Conservation (phyloP, 2,113 vertebrate genomes). For the Eptatretus burgeri region DNA sequence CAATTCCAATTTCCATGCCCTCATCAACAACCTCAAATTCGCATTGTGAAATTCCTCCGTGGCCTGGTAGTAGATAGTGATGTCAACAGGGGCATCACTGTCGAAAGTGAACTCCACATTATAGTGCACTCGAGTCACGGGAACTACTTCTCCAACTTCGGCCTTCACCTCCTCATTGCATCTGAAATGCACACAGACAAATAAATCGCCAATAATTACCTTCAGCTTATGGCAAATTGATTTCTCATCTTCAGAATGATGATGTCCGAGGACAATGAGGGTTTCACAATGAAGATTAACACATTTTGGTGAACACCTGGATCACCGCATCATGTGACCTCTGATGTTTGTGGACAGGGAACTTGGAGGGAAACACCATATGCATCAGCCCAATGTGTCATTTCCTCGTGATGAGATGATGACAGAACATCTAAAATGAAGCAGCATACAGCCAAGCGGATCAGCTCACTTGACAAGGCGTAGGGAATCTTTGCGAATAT, state of each 20-base stretch:
- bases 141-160: constrained; percentile 29
- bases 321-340: too few species aligned
- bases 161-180: constrained; percentile 72
- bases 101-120: constrained; percentile 92
- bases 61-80: constrained; percentile 93
- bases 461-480: constrained; percentile 47
- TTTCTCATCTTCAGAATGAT: too few species aligned
- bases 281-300: too few species aligned
- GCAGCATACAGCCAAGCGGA: background rate
- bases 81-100: constrained; percentile 54
- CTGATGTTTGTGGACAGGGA: too few species aligned
- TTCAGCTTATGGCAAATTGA: too few species aligned
- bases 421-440: background rate
- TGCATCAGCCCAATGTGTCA: background rate
- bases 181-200: constrained; percentile 15
- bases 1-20: background rate
- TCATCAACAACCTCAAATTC: constrained; percentile 38
- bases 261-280: too few species aligned
- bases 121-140: constrained; percentile 55
- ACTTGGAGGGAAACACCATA: too few species aligned
- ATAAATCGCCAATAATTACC: background rate
- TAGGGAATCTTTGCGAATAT: constrained; percentile 84
- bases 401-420: background rate
- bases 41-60: constrained; percentile 73
- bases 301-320: too few species aligned